Evolutionary conservation across 2,113 vertebrate genomes (phyloP).

Genomic region (Gavialis gangeticus): DNA sequence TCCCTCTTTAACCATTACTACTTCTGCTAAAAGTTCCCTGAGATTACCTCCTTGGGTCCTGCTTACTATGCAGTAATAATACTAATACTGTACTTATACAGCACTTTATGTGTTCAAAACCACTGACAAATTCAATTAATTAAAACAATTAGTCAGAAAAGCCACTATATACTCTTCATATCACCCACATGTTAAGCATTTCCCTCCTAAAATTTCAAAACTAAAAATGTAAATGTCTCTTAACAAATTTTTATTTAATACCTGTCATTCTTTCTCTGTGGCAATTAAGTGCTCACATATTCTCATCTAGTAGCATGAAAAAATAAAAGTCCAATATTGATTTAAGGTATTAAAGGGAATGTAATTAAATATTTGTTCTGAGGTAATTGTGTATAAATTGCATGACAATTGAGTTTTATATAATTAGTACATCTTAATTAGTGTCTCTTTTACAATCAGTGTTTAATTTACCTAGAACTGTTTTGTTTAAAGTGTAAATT

Average conservation of each 20-base stretch:
- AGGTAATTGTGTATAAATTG: slow-evolving; percentile 75
- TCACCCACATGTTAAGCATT: slow-evolving; percentile 9
- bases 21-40: neutral
- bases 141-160: slow-evolving; percentile 49
- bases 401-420: slow-evolving; percentile 65
- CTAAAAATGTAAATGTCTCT: slow-evolving; percentile 2
- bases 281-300: slow-evolving; percentile 61
- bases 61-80: neutral
- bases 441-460: slow-evolving; percentile 59
- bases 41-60: fast-evolving
- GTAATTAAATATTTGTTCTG: slow-evolving; percentile 81
- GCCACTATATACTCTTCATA: neutral
- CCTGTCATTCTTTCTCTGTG: slow-evolving; percentile 41
- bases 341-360: slow-evolving; percentile 69
- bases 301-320: slow-evolving; percentile 44
- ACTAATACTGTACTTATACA: neutral
- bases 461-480: slow-evolving; percentile 72
- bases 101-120: slow-evolving; percentile 27
- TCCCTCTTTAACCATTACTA: neutral
- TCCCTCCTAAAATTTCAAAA: slow-evolving; percentile 31
- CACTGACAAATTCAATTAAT: slow-evolving; percentile 62
- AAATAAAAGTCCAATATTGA: slow-evolving; percentile 45
- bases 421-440: slow-evolving; percentile 77
- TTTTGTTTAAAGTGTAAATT: slow-evolving; percentile 67
- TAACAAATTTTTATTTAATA: slow-evolving; percentile 51